phyloP scores from a whole-genome alignment of 2,113 vertebrate species.

The Panthera uncia region DNA sequence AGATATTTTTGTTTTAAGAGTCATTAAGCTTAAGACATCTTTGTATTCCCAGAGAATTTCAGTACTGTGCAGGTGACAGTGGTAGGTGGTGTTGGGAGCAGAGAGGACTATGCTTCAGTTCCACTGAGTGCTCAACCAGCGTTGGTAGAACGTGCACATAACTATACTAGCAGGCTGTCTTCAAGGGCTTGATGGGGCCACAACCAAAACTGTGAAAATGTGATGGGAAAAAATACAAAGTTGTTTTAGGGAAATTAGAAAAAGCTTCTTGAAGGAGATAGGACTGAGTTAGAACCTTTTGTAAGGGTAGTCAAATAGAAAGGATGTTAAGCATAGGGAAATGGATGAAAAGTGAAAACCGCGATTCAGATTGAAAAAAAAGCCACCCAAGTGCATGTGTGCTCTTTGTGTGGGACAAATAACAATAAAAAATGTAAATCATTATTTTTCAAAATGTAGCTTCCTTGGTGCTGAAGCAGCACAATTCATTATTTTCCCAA shows the following conservation, averaged over 20 bases:
- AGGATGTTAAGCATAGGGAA: not conserved
- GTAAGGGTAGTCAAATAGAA: not conserved
- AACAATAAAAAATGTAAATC: not conserved
- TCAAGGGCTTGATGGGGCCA: not conserved
- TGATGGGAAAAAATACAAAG: not conserved
- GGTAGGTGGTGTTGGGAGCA: not conserved
- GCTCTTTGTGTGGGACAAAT: not conserved
- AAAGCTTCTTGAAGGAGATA: not conserved
- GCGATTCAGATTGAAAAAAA: not conserved
- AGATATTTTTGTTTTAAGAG: not conserved
- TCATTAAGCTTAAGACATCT: not conserved
- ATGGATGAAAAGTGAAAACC: not conserved
- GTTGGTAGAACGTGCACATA: too few species aligned
- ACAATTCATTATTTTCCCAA: conserved; percentile 37
- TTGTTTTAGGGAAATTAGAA: not conserved
- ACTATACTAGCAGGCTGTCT: not conserved
- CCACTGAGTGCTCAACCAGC: not conserved
- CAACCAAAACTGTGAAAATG: not conserved
- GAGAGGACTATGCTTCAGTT: not conserved
- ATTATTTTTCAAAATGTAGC: not conserved
- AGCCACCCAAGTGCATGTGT: not conserved
- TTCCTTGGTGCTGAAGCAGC: conserved; percentile 29
- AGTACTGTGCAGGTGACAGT: not conserved
- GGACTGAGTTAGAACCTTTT: not conserved
- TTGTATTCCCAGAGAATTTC: not conserved